Evolutionary conservation across 2,113 vertebrate genomes (phyloP).

Genomic region (Antennarius striatus): DNA sequence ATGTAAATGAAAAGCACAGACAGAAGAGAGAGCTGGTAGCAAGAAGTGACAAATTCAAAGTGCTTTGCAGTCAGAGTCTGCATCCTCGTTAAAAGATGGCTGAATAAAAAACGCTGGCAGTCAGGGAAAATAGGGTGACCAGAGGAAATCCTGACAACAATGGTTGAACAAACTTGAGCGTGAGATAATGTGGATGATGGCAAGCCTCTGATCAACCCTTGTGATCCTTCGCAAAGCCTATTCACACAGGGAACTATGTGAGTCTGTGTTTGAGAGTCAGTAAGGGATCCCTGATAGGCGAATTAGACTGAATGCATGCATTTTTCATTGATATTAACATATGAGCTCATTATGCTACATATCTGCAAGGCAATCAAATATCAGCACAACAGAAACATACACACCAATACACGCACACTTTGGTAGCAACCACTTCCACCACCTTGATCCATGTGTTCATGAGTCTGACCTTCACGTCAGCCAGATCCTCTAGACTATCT

Average conservation of each 20-base stretch:
- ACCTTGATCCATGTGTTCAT: conserved; percentile 43
- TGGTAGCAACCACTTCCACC: conserved; percentile 67
- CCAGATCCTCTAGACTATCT: conserved; percentile 39
- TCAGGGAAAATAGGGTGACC: conserved; percentile 31
- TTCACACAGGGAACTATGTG: conserved; percentile 38
- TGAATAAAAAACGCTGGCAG: conserved; percentile 29
- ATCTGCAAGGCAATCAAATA: conserved; percentile 54
- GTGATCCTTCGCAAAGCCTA: conserved; percentile 51
- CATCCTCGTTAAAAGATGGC: conserved; percentile 16
- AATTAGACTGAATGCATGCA: conserved; percentile 6
- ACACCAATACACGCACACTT: conserved; percentile 6
- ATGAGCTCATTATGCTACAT: neutral
- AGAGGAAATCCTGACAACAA: conserved; percentile 76
- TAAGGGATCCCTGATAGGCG: conserved; percentile 1
- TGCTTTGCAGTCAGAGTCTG: neutral
- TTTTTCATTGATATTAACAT: conserved; percentile 3
- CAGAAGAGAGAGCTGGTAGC: conserved; percentile 8
- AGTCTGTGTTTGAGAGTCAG: neutral
- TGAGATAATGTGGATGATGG: conserved; percentile 54
- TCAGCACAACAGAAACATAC: conserved; percentile 23
- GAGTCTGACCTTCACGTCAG: conserved; percentile 48
- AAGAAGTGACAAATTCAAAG: neutral
- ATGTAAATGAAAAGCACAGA: neutral
- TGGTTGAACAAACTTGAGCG: conserved; percentile 65
- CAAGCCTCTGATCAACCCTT: conserved; percentile 35